Evolutionary conservation across 2,113 vertebrate species (phyloP).

Genomic region (Serinus canaria): DNA sequence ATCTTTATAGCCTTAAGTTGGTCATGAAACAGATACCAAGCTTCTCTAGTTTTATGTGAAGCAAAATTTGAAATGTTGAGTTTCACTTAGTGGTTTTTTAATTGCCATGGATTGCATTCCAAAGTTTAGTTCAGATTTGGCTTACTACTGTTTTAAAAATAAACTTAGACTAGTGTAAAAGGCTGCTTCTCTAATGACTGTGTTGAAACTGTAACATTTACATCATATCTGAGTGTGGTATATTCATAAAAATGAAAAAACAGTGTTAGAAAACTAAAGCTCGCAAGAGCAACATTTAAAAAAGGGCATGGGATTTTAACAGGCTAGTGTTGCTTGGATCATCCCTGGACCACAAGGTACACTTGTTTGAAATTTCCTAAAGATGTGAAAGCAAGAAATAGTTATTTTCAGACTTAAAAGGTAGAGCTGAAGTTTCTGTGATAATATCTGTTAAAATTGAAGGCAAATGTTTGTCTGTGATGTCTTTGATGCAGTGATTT

Average conservation of each 20-base stretch:
- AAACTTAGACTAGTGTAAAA: background rate
- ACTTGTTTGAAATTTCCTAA: background rate
- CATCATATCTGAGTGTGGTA: background rate
- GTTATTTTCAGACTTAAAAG: background rate
- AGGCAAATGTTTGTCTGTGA: slow-evolving; percentile 54
- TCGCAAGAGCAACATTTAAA: background rate
- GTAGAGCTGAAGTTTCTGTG: slow-evolving; percentile 3
- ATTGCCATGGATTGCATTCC: background rate
- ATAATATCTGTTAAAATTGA: slow-evolving; percentile 14
- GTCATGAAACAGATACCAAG: background rate
- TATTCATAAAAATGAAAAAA: background rate
- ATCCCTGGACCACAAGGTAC: background rate
- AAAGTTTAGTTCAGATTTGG: background rate
- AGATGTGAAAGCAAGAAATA: background rate
- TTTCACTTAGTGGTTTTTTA: background rate
- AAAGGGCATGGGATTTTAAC: background rate
- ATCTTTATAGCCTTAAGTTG: background rate
- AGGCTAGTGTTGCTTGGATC: background rate
- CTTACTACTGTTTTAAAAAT: slow-evolving; percentile 2
- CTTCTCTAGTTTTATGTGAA: background rate
- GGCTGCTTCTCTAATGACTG: background rate
- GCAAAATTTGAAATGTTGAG: background rate
- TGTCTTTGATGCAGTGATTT: slow-evolving; percentile 68
- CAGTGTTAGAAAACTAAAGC: background rate
- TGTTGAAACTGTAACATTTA: background rate